phyloP scores from a whole-genome alignment of 2,888 invertebrate genomes.

The Euplexia lucipara region DNA sequence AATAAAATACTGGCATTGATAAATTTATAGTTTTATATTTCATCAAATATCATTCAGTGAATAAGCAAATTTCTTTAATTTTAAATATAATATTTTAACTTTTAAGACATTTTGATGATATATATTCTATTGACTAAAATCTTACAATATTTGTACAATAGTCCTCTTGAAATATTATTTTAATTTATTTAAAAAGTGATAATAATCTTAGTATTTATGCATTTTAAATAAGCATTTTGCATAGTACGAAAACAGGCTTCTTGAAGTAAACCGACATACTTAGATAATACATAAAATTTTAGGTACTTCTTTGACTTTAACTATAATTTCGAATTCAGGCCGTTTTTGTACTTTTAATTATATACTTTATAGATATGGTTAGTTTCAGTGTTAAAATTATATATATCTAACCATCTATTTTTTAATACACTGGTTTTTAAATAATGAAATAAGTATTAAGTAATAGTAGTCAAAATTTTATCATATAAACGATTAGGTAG shows the following conservation, averaged over 20 bases:
- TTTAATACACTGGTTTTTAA: conserved; percentile 62
- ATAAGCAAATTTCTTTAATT: conserved; percentile 57
- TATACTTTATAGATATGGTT: conserved; percentile 31
- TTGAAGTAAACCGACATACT: conserved; percentile 22
- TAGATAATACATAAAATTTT: conserved; percentile 19
- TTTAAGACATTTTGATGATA: conserved; percentile 63
- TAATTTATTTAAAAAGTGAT: conserved; percentile 54
- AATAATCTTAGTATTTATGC: conserved; percentile 63
- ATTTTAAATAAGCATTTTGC: conserved; percentile 61
- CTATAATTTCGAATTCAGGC: conserved; percentile 38
- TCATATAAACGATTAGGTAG: conserved; percentile 13
- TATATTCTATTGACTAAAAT: conserved; percentile 71
- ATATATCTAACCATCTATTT: conserved; percentile 40
- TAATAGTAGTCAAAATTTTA: conserved; percentile 48
- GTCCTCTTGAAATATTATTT: conserved; percentile 66
- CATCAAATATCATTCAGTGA: conserved; percentile 68
- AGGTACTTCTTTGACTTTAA: conserved; percentile 33
- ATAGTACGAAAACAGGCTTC: conserved; percentile 67
- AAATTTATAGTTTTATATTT: conserved; percentile 77
- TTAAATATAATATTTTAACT: conserved; percentile 47
- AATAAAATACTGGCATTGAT: conserved; percentile 90
- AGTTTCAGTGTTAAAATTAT: conserved; percentile 44
- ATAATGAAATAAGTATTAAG: conserved; percentile 39
- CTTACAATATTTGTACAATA: conserved; percentile 81
- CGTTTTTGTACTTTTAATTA: conserved; percentile 62